Evolutionary conservation across 2,113 vertebrate genomes (phyloP).

Genomic region (Alaudala cheleensis): DNA sequence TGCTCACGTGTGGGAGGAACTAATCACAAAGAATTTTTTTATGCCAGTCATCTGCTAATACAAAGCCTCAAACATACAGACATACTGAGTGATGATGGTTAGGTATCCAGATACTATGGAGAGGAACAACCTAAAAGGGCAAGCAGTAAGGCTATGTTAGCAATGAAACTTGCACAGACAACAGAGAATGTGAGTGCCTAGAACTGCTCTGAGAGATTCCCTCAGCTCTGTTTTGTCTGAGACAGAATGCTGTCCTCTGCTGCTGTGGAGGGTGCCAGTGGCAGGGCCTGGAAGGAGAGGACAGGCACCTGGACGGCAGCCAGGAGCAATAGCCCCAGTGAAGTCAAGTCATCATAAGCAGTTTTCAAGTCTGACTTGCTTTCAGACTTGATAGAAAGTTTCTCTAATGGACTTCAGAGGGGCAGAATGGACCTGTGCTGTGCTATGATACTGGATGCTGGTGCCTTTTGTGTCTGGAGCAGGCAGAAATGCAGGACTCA

Average conservation of each 20-base stretch:
- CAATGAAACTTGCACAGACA: not conserved
- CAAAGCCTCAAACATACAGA: not conserved
- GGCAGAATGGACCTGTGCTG: not conserved
- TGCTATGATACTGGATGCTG: not conserved
- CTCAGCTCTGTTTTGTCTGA: not conserved
- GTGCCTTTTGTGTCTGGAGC: not conserved
- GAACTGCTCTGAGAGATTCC: not conserved
- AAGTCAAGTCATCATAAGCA: not conserved
- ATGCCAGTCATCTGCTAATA: not conserved
- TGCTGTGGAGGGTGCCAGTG: not conserved
- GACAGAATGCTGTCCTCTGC: not conserved
- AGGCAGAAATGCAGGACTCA: not conserved
- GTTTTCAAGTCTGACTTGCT: not conserved
- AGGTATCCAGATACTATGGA: not conserved
- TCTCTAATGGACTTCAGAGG: not conserved
- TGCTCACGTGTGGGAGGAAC: not conserved
- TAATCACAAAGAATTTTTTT: not conserved
- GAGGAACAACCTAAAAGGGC: not conserved
- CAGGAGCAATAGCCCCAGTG: not conserved
- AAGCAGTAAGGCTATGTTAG: not conserved
- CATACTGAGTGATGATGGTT: not conserved
- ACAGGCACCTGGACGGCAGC: not conserved
- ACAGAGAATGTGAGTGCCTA: not conserved
- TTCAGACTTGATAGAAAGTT: not conserved
- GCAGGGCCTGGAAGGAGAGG: not conserved